Percentiles rank a stretch among this genome's conserved stretches.
phyloP scores from a whole-genome alignment of 2,797 vertebrate species.

The Eulemur coronatus region DNA sequence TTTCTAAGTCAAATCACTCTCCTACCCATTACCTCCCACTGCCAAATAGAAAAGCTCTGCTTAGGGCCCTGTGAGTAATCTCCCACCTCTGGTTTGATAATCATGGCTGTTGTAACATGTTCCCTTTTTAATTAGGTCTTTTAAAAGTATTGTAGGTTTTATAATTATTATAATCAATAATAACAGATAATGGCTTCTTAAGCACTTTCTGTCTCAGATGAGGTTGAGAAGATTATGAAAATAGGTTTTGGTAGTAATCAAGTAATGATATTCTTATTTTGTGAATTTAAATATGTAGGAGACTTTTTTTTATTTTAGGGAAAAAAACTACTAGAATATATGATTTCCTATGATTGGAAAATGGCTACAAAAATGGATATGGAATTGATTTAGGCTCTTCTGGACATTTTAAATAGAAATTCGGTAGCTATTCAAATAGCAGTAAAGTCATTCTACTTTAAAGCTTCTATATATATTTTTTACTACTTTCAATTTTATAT shows the following conservation, averaged over 20 bases:
- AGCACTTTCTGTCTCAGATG: not conserved
- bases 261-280: not conserved
- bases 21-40: not conserved
- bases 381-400: not conserved
- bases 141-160: not conserved
- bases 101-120: not conserved
- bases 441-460: not conserved
- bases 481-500: not conserved
- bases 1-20: not conserved
- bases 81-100: not conserved
- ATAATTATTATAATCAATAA: conserved; percentile 44
- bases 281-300: conserved; percentile 20
- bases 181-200: not conserved
- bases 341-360: conserved; percentile 2
- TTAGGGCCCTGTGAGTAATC: not conserved
- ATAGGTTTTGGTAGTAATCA: not conserved
- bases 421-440: not conserved
- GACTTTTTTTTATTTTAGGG: conserved; percentile 8
- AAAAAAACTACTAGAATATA: not conserved
- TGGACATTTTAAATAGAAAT: conserved; percentile 31
- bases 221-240: conserved; percentile 44
- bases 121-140: conserved; percentile 36
- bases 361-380: not conserved
- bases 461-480: not conserved
- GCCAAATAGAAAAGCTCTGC: not conserved